phyloP scores from a whole-genome alignment of 2,113 vertebrate genomes.

The Psephotus haematonotus region DNA sequence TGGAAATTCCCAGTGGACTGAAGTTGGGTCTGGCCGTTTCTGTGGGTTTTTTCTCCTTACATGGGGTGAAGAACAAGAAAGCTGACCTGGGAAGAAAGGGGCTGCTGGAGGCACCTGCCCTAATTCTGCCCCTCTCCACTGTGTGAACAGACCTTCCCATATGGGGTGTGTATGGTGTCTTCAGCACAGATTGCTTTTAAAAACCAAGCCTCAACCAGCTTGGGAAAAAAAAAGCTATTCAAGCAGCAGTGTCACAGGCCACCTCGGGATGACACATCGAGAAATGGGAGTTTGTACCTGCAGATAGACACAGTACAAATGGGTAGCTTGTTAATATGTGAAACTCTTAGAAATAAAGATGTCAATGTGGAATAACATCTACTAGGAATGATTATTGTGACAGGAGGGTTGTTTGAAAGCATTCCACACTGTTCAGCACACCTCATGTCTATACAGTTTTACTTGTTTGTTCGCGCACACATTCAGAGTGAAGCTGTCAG shows the following conservation, averaged over 20 bases:
- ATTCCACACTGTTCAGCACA: neutral
- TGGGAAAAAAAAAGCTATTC: neutral
- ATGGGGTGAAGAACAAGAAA: rapidly evolving
- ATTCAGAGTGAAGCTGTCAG: slow-evolving; percentile 34
- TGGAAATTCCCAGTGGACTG: rapidly evolving
- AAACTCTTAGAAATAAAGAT: neutral
- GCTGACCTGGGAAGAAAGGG: rapidly evolving
- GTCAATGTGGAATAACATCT: neutral
- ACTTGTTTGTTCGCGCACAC: neutral
- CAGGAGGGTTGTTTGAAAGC: neutral
- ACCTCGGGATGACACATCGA: neutral
- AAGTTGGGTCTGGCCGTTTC: neutral
- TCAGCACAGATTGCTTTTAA: neutral
- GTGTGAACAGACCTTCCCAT: too few relatives aligned
- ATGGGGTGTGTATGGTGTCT: rapidly evolving
- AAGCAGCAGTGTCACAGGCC: neutral
- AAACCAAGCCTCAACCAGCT: neutral
- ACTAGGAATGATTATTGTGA: neutral
- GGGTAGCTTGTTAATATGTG: neutral
- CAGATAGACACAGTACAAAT: neutral
- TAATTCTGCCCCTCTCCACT: rapidly evolving
- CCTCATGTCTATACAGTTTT: slow-evolving; percentile 4
- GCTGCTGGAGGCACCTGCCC: neutral
- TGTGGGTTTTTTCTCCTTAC: neutral
- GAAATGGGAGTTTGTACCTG: neutral